A percentile compares a stretch with the other conserved stretches of the same genome.
Evolutionary conservation across 2,797 vertebrate genomes (phyloP).

Genomic region (Catostomus latipinnis): DNA sequence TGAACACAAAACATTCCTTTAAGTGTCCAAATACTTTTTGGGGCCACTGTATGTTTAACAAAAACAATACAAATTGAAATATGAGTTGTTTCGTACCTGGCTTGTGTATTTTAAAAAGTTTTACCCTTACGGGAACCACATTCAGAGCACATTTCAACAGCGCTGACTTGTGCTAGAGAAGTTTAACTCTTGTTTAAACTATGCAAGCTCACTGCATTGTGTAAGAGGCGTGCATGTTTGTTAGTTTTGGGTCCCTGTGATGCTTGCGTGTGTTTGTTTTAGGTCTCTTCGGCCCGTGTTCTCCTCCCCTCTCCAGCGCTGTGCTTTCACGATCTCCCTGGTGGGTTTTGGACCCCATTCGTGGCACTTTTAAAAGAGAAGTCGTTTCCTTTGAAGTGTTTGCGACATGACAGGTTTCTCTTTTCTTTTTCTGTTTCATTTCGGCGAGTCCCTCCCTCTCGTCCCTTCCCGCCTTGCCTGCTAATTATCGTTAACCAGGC

Average conservation of each 20-base stretch:
- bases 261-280: constrained; percentile 36
- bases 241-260: constrained; percentile 41
- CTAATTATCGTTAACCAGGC: constrained; percentile 87
- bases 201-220: neutral
- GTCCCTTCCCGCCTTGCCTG: constrained; percentile 68
- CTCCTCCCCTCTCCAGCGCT: constrained; percentile 51
- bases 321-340: constrained; percentile 72
- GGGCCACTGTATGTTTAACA: too few relatives aligned
- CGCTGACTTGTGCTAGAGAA: neutral
- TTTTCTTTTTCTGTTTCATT: constrained; percentile 82
- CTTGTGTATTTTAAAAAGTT: too few relatives aligned
- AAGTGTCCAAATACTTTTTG: too few relatives aligned
- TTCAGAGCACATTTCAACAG: too few relatives aligned
- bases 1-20: too few relatives aligned
- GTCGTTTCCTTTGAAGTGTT: constrained; percentile 81
- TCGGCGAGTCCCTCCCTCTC: constrained; percentile 76
- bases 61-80: too few relatives aligned
- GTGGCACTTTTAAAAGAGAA: constrained; percentile 79
- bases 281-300: constrained; percentile 47
- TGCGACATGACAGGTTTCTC: constrained; percentile 79
- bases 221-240: constrained; percentile 12
- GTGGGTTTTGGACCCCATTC: constrained; percentile 75
- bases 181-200: constrained; percentile 14
- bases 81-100: too few relatives aligned
- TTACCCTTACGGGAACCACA: constrained; percentile 2